Conservation (phyloP, 30 jellyfish, hydroid and myxozoan species). For the Hydractinia echinata region DNA sequence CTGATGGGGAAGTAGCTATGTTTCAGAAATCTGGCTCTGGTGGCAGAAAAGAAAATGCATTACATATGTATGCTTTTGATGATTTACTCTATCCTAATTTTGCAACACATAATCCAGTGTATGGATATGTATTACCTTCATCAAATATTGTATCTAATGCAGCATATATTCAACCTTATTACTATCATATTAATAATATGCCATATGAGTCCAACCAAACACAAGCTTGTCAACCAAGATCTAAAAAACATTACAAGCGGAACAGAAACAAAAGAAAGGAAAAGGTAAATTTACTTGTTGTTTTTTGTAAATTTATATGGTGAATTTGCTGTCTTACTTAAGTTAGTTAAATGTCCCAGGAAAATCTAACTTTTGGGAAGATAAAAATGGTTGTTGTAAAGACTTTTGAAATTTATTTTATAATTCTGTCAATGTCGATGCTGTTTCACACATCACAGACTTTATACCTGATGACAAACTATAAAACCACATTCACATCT, state of each 20-base stretch:
- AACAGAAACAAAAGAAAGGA: background rate
- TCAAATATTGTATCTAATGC: conserved; percentile 36
- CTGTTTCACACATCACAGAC: no score
- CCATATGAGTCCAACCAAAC: no score
- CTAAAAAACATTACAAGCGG: background rate
- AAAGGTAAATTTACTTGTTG: no score
- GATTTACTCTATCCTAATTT: conserved; percentile 29
- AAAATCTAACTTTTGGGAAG: no score
- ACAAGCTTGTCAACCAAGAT: background rate
- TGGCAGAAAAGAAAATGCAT: background rate
- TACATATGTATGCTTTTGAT: conserved; percentile 23
- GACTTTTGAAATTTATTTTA: no score
- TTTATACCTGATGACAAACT: no score
- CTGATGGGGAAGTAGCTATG: background rate
- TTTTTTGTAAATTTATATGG: no score
- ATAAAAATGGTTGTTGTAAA: no score
- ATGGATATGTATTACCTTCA: conserved; percentile 26
- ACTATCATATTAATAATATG: background rate
- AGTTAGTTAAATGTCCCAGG: no score
- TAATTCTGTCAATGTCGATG: no score
- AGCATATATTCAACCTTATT: background rate
- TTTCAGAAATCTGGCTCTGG: background rate
- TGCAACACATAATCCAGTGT: conserved; percentile 31
- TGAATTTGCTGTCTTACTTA: no score
- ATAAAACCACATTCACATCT: no score